phyloP scores from a whole-genome alignment of 2,113 vertebrate species.

The Bufo gargarizans region DNA sequence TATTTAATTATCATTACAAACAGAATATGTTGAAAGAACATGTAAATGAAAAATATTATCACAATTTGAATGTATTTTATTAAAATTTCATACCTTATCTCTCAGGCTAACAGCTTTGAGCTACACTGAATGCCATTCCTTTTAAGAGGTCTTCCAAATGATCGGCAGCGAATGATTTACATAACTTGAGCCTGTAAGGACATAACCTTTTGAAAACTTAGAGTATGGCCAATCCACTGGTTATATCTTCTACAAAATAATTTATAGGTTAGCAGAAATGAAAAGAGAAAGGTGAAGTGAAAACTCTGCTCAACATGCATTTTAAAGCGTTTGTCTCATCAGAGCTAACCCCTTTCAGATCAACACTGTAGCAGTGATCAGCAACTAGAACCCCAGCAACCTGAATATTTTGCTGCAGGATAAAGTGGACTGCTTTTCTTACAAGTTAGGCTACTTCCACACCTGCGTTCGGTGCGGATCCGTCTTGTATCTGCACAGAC shows the following conservation, averaged over 20 bases:
- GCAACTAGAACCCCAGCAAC: too few relatives aligned
- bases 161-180: constrained; percentile 7
- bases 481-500: too few relatives aligned
- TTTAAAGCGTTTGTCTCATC: not conserved
- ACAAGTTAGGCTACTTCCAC: too few relatives aligned
- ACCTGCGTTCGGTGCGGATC: too few relatives aligned
- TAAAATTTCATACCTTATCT: not conserved
- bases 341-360: too few relatives aligned
- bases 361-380: too few relatives aligned
- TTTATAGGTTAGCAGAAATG: not conserved
- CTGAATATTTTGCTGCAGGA: too few relatives aligned
- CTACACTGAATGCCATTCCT: not conserved
- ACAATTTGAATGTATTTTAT: constrained; percentile 11
- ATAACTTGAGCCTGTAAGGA: not conserved
- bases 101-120: not conserved
- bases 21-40: constrained; percentile 10
- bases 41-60: constrained; percentile 18
- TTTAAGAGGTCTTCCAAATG: not conserved
- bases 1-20: constrained; percentile 20
- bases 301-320: too few relatives aligned
- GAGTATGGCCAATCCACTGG: not conserved
- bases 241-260: not conserved
- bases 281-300: too few relatives aligned
- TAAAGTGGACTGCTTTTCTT: too few relatives aligned
- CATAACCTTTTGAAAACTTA: constrained; percentile 9